Base-by-base conservation (phyloP, 2,888 invertebrate species). In the Heliconius ethilla region DNA sequence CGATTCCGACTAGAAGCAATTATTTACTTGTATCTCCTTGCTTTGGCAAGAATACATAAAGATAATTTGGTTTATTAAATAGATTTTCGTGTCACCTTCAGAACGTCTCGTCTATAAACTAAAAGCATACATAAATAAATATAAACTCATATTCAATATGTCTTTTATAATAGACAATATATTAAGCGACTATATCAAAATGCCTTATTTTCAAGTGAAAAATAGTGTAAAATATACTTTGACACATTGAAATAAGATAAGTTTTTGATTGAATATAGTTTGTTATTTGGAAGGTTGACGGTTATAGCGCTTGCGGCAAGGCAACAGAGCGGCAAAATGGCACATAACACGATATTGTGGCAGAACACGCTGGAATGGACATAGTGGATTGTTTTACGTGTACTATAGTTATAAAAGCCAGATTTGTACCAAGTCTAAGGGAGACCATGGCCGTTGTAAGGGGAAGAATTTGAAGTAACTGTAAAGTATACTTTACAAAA, bases 271-370 rank as follows among this genome's bases (percentile, higher is more conserved):
- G 70, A 1, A 33, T 51, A 27, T 18, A 25, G 18, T 33, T 70
- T 73, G 55, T 45, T 59, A 72, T 79, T 66, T 22, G 70, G 40
- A 59, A 73, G 75, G 27, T 65, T 45, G 55, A 5, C n/a, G 29
- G 33, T 62, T 22, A 67, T 78, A 75, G 62, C 74, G 88, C 88
- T 86, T 78, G 87, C 83, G 84, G 86, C 84, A 80, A 84, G 73
- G 88, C 90, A 87, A 78, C 83, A 85, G 84, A 81, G 87, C 90
- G 90, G 90, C 88, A 93, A 94, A 93, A 92, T 89, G 92, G 87
- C 84, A 87, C 88, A 89, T 93, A 93, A 94, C 92, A 82, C 85
- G 91, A 92, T 92, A 92, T 91, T 92, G 91, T 90, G 83, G 83
- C 79, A 80, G 37, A 62, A 67, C 51, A 76, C 90, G 89, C 87